These are phyloP conservation scores for Xyrichtys novacula DNA, from an alignment of 2,797 vertebrate genomes.

Conservation along the genomic window DNA sequence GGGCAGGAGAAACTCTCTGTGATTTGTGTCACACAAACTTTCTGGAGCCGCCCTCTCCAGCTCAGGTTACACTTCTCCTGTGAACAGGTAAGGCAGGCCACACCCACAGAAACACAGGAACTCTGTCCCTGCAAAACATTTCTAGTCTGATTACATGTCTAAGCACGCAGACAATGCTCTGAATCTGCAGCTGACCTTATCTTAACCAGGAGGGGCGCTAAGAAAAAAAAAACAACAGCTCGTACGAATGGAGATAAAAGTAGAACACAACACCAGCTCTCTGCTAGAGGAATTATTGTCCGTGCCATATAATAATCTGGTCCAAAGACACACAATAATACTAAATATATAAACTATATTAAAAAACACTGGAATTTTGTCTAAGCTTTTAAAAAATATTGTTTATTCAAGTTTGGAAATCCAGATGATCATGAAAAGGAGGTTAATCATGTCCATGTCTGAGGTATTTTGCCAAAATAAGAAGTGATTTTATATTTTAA, in stretches of 20 bases:
- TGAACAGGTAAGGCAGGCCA: conserved; percentile 30
- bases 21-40: conserved; percentile 33
- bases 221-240: neutral
- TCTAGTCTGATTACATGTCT: conserved; percentile 23
- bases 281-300: too few species aligned
- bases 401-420: too few species aligned
- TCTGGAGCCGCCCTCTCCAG: conserved; percentile 13
- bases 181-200: neutral
- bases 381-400: too few species aligned
- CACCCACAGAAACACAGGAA: conserved; percentile 40
- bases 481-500: too few species aligned
- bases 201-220: conserved; percentile 4
- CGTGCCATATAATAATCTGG: too few species aligned
- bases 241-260: neutral
- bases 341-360: too few species aligned
- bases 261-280: neutral
- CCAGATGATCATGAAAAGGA: too few species aligned
- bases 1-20: neutral
- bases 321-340: too few species aligned
- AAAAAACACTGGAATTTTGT: too few species aligned
- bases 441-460: too few species aligned
- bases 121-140: neutral
- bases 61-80: conserved; percentile 29
- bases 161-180: conserved; percentile 19
- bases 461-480: too few species aligned